Evolutionary conservation across 1,140 invertebrate species (phyloP), one percentile per base, ranked within the genome.

Genomic region (Drosophila grimshawi): DNA sequence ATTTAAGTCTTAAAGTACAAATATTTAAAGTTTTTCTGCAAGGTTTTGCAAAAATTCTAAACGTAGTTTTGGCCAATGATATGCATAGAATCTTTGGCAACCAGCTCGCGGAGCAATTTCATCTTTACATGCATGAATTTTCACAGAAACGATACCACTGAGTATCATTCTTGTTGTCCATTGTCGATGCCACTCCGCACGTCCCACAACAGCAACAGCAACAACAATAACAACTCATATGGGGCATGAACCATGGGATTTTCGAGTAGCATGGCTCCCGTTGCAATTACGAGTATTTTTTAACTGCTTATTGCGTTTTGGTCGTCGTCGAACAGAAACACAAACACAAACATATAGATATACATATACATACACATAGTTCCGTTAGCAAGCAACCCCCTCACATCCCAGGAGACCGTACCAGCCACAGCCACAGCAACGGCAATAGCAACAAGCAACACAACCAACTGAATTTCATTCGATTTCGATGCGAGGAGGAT

Each of bases 241-340:
- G 85, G 75, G 69, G 71, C 83, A 81, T 82, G 85, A 78, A 74
- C 62, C 71, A 88, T 74, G 76, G 61, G 64, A 66, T 64, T 74
- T 86, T 70, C 69, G 43, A 56, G 74, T 81, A 78, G 70, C 48
- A 74, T 71, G 67, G 75, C 77, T 73, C 76, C 77, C 80, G 80
- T 72, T 88, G 85, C 85, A 88, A 88, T 88, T 88, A 88, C 85
- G 85, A 85, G 85, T 85, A 88, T 89, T 88, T 88, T 88, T 88
- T 88, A 88, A 88, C 85, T 88, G 85, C 85, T 88, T 89, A 88
- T 88, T 88, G 85, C 85, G 85, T 89, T 89, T 89, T 80, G 65
- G 68, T 83, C 76, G 71, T 81, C 63, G 48, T 63, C 70, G 55
- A 62, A 67, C 56, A 27, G 61, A 11, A 51, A 60, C 56, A 67